These are phyloP conservation scores for Platerodrilus igneus DNA, from an alignment of 2,888 invertebrate genomes.

Conservation along the genomic window DNA sequence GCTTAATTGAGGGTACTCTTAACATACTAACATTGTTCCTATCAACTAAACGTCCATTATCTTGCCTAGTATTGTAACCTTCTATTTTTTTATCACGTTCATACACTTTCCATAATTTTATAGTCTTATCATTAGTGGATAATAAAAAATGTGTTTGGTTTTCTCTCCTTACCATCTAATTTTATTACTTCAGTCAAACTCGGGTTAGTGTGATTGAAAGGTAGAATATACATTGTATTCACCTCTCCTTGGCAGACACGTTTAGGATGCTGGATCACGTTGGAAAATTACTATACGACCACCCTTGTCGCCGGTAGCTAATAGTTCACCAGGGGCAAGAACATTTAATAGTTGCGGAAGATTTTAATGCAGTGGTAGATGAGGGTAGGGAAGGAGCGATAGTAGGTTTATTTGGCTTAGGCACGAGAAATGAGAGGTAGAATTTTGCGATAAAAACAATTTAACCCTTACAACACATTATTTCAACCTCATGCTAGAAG, in stretches of 20 bases:
- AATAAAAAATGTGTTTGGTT: slow-evolving; percentile 98
- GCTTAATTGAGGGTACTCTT: slow-evolving; percentile 89
- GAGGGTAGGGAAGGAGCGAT: too few species aligned
- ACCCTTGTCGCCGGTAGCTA: slow-evolving; percentile 99
- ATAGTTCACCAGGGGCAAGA: slow-evolving; percentile 94
- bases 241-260: slow-evolving; percentile 83
- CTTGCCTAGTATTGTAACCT: slow-evolving; percentile 95
- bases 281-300: slow-evolving; percentile 99
- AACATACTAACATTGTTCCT: slow-evolving; percentile 80
- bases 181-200: slow-evolving; percentile 99
- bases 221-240: slow-evolving; percentile 99
- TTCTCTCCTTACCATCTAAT: slow-evolving; percentile 96
- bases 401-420: too few species aligned
- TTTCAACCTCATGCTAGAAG: too few species aligned
- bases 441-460: too few species aligned
- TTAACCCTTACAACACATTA: too few species aligned
- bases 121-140: slow-evolving; percentile 98
- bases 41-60: slow-evolving; percentile 80
- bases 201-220: slow-evolving; percentile 99
- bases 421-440: too few species aligned
- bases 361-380: too few species aligned
- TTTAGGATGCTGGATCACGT: slow-evolving; percentile 76
- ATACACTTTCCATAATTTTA: slow-evolving; percentile 90
- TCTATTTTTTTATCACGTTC: slow-evolving; percentile 73
- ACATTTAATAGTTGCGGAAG: too few species aligned